Evolutionary conservation across 1,140 invertebrate genomes (phyloP).

Genomic region (Adelges cooleyi): DNA sequence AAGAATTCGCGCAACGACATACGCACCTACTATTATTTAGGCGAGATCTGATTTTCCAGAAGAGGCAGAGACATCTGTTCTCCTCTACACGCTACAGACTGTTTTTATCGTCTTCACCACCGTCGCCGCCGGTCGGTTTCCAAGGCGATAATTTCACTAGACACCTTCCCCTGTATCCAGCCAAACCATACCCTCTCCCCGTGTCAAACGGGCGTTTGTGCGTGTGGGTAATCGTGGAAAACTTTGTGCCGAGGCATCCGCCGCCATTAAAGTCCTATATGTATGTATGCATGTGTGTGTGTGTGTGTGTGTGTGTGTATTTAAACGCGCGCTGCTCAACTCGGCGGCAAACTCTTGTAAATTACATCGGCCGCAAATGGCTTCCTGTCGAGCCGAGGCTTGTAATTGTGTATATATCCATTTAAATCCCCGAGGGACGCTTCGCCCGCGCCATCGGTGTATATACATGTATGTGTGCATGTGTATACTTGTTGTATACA

Average conservation of each 20-base stretch:
- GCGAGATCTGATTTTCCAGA: no score
- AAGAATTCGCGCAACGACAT: no score
- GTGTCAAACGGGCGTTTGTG: neutral
- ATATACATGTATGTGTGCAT: neutral
- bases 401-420: constrained; percentile 27
- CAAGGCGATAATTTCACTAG: constrained; percentile 15
- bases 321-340: constrained; percentile 6
- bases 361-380: constrained; percentile 28
- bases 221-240: constrained; percentile 6
- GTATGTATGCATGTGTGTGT: neutral
- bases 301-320: neutral
- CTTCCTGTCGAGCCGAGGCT: constrained; percentile 24
- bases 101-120: neutral
- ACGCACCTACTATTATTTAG: no score
- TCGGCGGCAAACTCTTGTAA: constrained; percentile 27
- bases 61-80: neutral
- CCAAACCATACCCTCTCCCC: neutral
- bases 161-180: neutral
- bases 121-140: constrained; percentile 5
- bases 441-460: neutral
- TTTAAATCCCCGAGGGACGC: constrained; percentile 14
- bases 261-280: constrained; percentile 15
- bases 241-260: constrained; percentile 11
- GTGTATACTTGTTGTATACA: neutral
- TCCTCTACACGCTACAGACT: neutral